Conservation (phyloP, 1,140 invertebrate species). For the Globodera ellingtonae region DNA sequence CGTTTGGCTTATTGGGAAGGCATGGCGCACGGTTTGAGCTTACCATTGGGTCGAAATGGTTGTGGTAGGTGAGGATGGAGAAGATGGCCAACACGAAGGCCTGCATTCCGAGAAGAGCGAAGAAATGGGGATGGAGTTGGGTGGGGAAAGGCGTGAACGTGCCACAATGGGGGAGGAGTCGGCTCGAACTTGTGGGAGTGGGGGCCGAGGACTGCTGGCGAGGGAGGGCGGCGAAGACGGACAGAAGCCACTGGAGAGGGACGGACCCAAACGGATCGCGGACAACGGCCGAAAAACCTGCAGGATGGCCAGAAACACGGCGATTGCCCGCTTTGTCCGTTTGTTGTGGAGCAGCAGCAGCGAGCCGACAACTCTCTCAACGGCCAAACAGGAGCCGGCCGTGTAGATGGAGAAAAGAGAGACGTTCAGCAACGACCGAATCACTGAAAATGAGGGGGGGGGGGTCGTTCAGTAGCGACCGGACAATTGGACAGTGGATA, state of each 20-base stretch:
- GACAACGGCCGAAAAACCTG: conserved; percentile 28
- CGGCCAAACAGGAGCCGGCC: conserved; percentile 27
- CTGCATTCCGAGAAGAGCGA: conserved; percentile 32
- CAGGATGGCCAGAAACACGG: conserved; percentile 20
- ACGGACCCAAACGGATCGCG: background rate
- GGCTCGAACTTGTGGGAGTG: background rate
- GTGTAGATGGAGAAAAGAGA: conserved; percentile 38
- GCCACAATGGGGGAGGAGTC: conserved; percentile 26
- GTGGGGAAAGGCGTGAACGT: conserved; percentile 31
- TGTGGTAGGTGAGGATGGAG: conserved; percentile 42
- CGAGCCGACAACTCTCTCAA: conserved; percentile 39
- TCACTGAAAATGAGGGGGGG: conserved; percentile 14
- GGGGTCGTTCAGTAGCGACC: background rate
- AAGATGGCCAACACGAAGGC: conserved; percentile 43
- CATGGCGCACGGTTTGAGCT: no score
- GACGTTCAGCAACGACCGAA: conserved; percentile 36
- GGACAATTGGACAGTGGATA: background rate
- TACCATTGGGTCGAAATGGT: conserved; percentile 32
- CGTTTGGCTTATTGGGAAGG: background rate
- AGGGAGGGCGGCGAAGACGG: conserved; percentile 20
- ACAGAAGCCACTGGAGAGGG: conserved; percentile 29
- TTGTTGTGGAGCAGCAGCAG: conserved; percentile 9
- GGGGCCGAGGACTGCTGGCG: conserved; percentile 17
- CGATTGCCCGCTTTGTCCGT: conserved; percentile 20
- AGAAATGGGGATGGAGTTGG: conserved; percentile 30